Base-by-base conservation (phyloP, 2,797 vertebrate genomes). In the Geranospiza caerulescens region DNA sequence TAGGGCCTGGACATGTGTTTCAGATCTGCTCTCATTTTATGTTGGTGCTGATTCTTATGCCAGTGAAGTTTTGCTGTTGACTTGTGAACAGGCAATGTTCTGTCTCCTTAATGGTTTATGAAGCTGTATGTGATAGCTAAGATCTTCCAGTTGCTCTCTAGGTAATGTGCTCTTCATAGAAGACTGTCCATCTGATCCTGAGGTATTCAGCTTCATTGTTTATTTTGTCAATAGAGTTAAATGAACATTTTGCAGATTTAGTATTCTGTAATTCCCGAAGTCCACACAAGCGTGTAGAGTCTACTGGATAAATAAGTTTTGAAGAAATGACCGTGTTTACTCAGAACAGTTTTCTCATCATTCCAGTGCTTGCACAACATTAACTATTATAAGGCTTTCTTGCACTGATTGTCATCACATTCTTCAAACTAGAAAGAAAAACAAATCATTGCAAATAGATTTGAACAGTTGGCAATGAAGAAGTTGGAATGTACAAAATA, bases 331-430 rank as follows among this genome's bases (percentile, higher is more conserved):
- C 36, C 3, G 0, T 66, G 53, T 94, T 86, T 93, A 81, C 48
- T 71, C 44, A 86, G 82, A 94, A 34, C 25, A 53, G 42, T 82
- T 48, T 52, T 84, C 76, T 93, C 71, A 68, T 66, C 42, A 55
- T 82, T 75, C 38, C 55, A 84, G 58, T 47, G 25, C 83, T 96
- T 97, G 86, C 92, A 84, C 83, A 95, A 92, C 62, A 29, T 79
- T 90, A 91, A 91, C 63, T 73, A 33, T 93, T 86, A 52, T 50
- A 73, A 3, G 2, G 31, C 73, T 84, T 75, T 89, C 53, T 92
- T 95, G 70, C 47, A 58, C 74, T 81, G 34, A 44, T 33, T 92
- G 70, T 90, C 93, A 92, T 89, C 88, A 36, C 83, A 45, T 75
- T 82, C 73, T 80, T 93, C 73, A 80, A 62, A 62, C 45, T 40